These are phyloP conservation scores for Neogobius melanostomus DNA, from an alignment of 2,113 vertebrate species.

Conservation along the genomic window DNA sequence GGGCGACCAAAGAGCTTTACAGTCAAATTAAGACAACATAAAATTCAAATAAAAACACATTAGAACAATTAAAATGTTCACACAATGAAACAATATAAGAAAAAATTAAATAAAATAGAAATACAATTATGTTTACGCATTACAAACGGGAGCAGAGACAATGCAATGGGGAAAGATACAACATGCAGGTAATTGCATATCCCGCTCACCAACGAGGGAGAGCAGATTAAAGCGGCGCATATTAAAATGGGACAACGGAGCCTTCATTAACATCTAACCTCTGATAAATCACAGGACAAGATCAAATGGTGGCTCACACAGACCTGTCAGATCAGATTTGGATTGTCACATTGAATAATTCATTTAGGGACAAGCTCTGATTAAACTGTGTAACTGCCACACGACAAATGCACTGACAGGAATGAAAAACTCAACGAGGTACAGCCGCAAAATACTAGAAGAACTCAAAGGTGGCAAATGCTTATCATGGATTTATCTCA, in stretches of 20 bases:
- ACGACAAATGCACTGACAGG: conserved; percentile 16
- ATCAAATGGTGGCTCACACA: conserved; percentile 28
- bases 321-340: conserved; percentile 27
- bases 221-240: conserved; percentile 29
- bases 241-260: conserved; percentile 17
- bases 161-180: not conserved
- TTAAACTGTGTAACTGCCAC: conserved; percentile 29
- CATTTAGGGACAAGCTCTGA: conserved; percentile 7
- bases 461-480: not conserved
- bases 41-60: no score
- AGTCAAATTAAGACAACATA: no score
- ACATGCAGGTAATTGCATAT: conserved; percentile 3
- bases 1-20: no score
- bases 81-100: no score
- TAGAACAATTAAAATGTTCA: no score
- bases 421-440: conserved; percentile 25
- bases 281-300: conserved; percentile 17
- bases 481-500: not conserved
- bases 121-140: no score
- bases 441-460: not conserved
- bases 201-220: conserved; percentile 10
- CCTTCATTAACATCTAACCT: conserved; percentile 30
- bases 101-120: no score
- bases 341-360: conserved; percentile 23
- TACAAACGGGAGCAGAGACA: not conserved